Percentiles rank a stretch among this genome's conserved stretches.
phyloP scores from a whole-genome alignment of 2,113 vertebrate species.

The Albula glossodonta region DNA sequence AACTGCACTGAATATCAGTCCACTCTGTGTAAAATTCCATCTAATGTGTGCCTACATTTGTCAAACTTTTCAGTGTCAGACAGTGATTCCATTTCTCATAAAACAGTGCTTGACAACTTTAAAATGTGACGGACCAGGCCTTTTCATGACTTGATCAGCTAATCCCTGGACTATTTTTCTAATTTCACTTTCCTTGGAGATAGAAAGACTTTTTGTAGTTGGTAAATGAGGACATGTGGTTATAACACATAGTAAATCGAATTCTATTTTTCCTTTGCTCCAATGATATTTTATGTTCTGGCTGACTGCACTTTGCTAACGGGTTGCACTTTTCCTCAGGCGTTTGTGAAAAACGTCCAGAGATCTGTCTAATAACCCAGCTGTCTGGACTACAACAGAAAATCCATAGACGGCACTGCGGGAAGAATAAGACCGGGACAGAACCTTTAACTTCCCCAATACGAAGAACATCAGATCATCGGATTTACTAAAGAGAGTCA shows the following conservation, averaged over 20 bases:
- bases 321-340: not conserved
- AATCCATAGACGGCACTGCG: not conserved
- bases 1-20: too few species aligned
- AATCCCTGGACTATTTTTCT: not conserved
- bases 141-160: too few species aligned
- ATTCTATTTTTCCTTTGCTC: not conserved
- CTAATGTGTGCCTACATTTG: too few species aligned
- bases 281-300: not conserved
- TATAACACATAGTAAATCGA: not conserved
- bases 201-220: not conserved
- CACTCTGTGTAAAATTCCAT: too few species aligned
- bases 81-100: too few species aligned
- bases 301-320: not conserved
- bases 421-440: not conserved
- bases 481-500: not conserved
- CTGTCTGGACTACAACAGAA: not conserved
- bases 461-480: not conserved
- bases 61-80: too few species aligned
- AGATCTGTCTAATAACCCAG: not conserved
- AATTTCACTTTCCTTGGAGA: not conserved
- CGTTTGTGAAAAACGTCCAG: not conserved
- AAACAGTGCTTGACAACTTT: too few species aligned
- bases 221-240: not conserved
- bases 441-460: not conserved
- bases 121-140: too few species aligned